phyloP scores from a whole-genome alignment of 2,888 invertebrate genomes.

The Phrixothrix hirtus region DNA sequence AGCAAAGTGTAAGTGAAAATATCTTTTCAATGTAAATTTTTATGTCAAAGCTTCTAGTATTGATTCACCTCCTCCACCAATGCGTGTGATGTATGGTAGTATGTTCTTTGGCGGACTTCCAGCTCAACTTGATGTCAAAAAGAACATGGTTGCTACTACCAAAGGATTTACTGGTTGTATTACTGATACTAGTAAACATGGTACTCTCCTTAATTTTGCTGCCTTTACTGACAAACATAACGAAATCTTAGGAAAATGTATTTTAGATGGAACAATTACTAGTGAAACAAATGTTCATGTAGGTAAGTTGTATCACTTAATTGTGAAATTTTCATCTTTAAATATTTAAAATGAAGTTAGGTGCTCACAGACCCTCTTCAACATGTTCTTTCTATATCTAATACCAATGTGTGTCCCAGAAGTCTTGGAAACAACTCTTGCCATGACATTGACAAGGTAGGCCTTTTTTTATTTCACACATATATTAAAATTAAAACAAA shows the following conservation, averaged over 20 bases:
- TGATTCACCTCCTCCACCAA: constrained; percentile 61
- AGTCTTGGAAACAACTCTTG: too few relatives aligned
- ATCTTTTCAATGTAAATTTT: background rate
- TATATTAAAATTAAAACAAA: too few relatives aligned
- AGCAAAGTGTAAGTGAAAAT: constrained; percentile 44
- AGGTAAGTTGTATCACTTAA: too few relatives aligned
- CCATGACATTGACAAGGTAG: too few relatives aligned
- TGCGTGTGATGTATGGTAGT: constrained; percentile 69
- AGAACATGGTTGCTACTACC: constrained; percentile 62
- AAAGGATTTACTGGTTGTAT: constrained; percentile 86
- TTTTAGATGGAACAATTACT: constrained; percentile 48
- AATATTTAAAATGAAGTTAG: too few relatives aligned
- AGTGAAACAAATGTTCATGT: constrained; percentile 45
- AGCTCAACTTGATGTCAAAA: constrained; percentile 58
- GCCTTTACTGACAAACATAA: constrained; percentile 64
- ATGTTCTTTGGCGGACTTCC: constrained; percentile 89
- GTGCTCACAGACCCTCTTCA: too few relatives aligned
- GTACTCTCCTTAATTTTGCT: constrained; percentile 77
- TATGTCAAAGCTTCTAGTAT: constrained; percentile 51
- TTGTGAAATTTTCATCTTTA: too few relatives aligned
- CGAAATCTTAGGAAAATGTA: constrained; percentile 66
- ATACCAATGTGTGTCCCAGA: too few relatives aligned
- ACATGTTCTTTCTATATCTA: too few relatives aligned
- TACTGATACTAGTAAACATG: constrained; percentile 89
- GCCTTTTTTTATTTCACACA: too few relatives aligned